phyloP scores from a whole-genome alignment of 2,113 vertebrate species.

The Hippopotamus amphibius region DNA sequence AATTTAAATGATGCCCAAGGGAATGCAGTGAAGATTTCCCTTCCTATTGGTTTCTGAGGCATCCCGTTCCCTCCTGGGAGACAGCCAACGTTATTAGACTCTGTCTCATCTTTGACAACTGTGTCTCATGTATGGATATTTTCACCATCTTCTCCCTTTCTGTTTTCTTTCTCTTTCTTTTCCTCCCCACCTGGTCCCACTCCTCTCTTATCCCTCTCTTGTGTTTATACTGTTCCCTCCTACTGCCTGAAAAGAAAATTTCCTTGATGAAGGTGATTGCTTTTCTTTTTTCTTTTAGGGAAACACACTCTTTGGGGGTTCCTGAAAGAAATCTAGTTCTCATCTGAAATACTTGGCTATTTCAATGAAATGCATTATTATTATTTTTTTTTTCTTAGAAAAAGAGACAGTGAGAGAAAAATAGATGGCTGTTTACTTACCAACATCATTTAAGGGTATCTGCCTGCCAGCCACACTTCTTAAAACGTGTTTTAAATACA shows the following conservation, averaged over 20 bases:
- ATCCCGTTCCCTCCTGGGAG: neutral
- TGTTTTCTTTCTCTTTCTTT: neutral
- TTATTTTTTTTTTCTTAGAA: slow-evolving; percentile 31
- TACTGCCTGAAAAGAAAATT: neutral
- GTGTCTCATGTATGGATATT: neutral
- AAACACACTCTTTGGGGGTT: neutral
- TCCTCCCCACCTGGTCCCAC: too few relatives aligned
- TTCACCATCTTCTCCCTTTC: neutral
- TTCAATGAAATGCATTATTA: neutral
- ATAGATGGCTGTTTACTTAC: neutral
- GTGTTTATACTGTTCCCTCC: neutral
- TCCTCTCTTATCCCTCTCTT: too few relatives aligned
- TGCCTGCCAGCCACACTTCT: neutral
- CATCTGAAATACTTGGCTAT: neutral
- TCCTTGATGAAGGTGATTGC: neutral
- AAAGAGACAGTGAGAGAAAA: neutral
- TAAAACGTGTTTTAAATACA: slow-evolving; percentile 10
- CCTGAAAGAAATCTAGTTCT: neutral
- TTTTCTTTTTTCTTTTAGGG: neutral
- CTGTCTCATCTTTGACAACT: neutral
- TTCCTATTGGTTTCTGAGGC: neutral
- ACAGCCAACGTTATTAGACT: fast-evolving
- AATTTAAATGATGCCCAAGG: neutral
- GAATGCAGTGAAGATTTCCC: neutral
- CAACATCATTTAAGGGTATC: neutral